phyloP scores from a whole-genome alignment of 1,140 invertebrate genomes.

The Periplaneta americana region DNA sequence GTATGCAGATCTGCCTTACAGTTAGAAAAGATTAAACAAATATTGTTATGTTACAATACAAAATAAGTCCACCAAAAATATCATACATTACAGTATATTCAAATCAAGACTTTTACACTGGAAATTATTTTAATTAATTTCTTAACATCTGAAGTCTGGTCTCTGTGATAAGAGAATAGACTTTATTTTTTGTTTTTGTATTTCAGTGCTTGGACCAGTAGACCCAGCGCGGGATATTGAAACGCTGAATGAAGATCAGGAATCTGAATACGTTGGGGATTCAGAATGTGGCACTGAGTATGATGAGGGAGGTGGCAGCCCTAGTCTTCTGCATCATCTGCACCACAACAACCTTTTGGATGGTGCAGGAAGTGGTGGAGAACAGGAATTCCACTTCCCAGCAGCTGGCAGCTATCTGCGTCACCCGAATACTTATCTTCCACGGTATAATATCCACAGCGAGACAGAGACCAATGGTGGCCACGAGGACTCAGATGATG shows the following conservation, averaged over 20 bases:
- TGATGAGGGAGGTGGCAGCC: constrained; percentile 35
- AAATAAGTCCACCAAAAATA: too few relatives aligned
- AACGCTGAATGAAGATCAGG: constrained; percentile 62
- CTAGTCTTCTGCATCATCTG: constrained; percentile 36
- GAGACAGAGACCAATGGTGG: constrained; percentile 56
- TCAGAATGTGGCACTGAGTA: constrained; percentile 57
- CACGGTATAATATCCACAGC: constrained; percentile 63
- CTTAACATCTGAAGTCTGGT: background rate
- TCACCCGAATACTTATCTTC: constrained; percentile 81
- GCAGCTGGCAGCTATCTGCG: constrained; percentile 65
- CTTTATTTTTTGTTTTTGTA: background rate
- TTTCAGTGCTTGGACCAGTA: constrained; percentile 27
- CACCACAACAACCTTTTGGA: constrained; percentile 44
- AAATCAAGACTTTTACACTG: too few relatives aligned
- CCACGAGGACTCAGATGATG: constrained; percentile 37
- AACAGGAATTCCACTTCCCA: constrained; percentile 36
- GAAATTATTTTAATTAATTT: too few relatives aligned
- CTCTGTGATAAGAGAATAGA: background rate
- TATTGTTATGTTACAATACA: too few relatives aligned
- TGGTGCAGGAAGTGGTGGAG: constrained; percentile 16
- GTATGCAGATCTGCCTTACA: too few relatives aligned
- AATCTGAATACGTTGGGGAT: constrained; percentile 64
- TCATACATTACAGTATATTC: too few relatives aligned
- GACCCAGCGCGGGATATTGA: constrained; percentile 58
- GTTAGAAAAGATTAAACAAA: too few relatives aligned